Evolutionary conservation across 2,888 invertebrate genomes (phyloP).

Genomic region (Dasypogon diadema): DNA sequence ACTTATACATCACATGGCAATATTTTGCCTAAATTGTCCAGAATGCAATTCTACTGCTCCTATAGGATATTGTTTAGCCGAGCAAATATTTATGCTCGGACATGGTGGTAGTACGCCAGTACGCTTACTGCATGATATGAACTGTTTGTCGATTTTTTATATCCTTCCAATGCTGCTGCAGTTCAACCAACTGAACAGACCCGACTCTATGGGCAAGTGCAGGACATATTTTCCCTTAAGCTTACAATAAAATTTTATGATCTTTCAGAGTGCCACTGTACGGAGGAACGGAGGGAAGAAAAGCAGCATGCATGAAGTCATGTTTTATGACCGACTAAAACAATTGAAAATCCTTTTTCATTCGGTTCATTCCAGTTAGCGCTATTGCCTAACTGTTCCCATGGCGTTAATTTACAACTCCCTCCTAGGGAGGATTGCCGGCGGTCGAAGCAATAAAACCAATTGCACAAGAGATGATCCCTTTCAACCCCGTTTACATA

Average conservation of each 20-base stretch:
- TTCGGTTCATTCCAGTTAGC: conserved; percentile 32
- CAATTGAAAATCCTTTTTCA: conserved; percentile 47
- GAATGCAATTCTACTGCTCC: conserved; percentile 51
- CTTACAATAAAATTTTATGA: conserved; percentile 66
- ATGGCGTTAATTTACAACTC: conserved; percentile 59
- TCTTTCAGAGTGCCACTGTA: conserved; percentile 58
- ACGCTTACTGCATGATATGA: not conserved
- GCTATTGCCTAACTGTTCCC: conserved; percentile 55
- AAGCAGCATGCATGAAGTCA: conserved; percentile 17
- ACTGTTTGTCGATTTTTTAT: conserved; percentile 46
- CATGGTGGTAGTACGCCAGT: conserved; percentile 1
- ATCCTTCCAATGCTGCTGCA: conserved; percentile 38
- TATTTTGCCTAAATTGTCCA: conserved; percentile 54
- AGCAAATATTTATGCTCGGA: conserved; percentile 29
- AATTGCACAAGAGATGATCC: conserved; percentile 56
- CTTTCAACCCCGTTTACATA: conserved; percentile 16
- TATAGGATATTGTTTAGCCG: conserved; percentile 44
- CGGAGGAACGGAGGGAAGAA: not conserved
- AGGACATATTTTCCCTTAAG: conserved; percentile 60
- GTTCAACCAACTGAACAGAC: conserved; percentile 11
- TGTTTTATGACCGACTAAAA: conserved; percentile 48
- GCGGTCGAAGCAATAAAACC: conserved; percentile 49
- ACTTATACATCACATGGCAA: conserved; percentile 53
- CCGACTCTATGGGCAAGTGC: conserved; percentile 29
- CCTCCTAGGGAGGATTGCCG: conserved; percentile 56